These are phyloP conservation scores for Acyrthosiphon pisum DNA, from an alignment of 1,140 invertebrate species.

Conservation along the genomic window DNA sequence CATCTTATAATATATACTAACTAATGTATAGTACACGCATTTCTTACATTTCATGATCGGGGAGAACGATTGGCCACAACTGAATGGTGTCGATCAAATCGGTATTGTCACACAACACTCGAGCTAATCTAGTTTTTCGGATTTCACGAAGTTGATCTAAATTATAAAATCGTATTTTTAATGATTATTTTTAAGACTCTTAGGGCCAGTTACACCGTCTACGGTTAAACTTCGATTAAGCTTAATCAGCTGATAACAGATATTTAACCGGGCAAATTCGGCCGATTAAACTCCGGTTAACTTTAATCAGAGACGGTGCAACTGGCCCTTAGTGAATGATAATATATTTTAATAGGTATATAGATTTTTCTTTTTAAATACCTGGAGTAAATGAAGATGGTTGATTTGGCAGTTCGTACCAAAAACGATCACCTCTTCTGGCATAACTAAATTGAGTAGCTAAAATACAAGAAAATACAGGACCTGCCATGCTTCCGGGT, in stretches of 20 bases:
- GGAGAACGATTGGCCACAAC: slow-evolving; percentile 91
- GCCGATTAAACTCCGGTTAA: too few relatives aligned
- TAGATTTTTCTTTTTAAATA: slow-evolving; percentile 61
- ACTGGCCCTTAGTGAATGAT: too few relatives aligned
- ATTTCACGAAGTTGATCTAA: slow-evolving; percentile 89
- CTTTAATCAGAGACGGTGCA: too few relatives aligned
- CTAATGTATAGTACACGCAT: background rate
- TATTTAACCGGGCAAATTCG: too few relatives aligned
- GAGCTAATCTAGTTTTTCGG: slow-evolving; percentile 82
- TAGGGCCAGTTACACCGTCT: too few relatives aligned
- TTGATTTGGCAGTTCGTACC: slow-evolving; percentile 81
- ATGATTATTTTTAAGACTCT: background rate
- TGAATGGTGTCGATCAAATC: slow-evolving; percentile 92
- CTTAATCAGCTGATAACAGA: too few relatives aligned
- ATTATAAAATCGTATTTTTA: slow-evolving; percentile 26
- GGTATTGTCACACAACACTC: slow-evolving; percentile 94
- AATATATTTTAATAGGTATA: background rate
- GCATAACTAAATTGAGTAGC: slow-evolving; percentile 94
- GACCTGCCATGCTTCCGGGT: slow-evolving; percentile 88
- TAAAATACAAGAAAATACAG: slow-evolving; percentile 95
- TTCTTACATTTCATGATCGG: slow-evolving; percentile 85
- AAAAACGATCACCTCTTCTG: slow-evolving; percentile 92
- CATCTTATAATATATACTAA: background rate
- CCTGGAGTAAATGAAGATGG: slow-evolving; percentile 87
- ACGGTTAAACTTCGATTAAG: too few relatives aligned